These are phyloP conservation scores for Tryphoninae sp. DNA, from an alignment of 2,888 invertebrate species.

Conservation along the genomic window DNA sequence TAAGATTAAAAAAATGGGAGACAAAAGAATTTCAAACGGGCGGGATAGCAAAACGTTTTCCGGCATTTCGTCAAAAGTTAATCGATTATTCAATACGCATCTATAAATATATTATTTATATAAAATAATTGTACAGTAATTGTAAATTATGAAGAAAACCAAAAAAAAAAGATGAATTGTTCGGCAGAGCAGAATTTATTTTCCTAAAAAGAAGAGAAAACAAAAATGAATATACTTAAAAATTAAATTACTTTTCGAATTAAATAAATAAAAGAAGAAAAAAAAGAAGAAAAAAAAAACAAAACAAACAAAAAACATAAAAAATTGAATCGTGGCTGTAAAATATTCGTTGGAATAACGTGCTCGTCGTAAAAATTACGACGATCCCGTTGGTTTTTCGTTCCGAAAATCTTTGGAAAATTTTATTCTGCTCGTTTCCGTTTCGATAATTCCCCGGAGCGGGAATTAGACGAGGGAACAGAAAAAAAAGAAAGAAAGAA, in stretches of 20 bases:
- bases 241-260: constrained; percentile 13
- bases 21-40: constrained; percentile 33
- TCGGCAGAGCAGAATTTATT: constrained; percentile 9
- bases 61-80: constrained; percentile 46
- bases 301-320: neutral
- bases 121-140: constrained; percentile 50
- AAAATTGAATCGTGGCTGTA: neutral
- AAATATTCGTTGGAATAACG: constrained; percentile 12
- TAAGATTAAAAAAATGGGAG: neutral
- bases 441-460: neutral
- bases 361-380: neutral
- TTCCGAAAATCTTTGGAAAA: neutral
- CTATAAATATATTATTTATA: constrained; percentile 19
- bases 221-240: neutral
- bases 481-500: neutral
- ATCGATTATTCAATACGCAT: constrained; percentile 37
- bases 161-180: neutral
- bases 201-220: constrained; percentile 3
- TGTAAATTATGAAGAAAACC: constrained; percentile 39
- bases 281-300: neutral
- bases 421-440: constrained; percentile 13
- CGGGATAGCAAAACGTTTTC: constrained; percentile 60
- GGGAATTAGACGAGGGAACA: neutral
- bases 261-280: neutral
- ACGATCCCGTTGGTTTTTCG: neutral